A percentile compares a stretch with the other conserved stretches of the same genome.
Conservation (phyloP, 2,888 invertebrate genomes). For the Drosophila antonietae region DNA sequence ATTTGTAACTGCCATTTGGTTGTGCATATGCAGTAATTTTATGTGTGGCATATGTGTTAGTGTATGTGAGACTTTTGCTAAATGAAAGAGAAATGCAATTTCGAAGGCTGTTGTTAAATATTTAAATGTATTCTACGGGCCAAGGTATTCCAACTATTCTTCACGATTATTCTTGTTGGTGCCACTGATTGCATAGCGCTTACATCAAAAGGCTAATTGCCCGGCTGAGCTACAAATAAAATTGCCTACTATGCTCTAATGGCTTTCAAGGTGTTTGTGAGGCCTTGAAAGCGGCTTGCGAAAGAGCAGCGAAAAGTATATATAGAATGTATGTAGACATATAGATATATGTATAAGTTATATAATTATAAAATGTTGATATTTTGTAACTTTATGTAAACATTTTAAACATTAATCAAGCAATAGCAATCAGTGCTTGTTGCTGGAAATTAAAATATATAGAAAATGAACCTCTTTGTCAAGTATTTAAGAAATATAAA, state of each 20-base stretch:
- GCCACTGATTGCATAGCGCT: slow-evolving; percentile 55
- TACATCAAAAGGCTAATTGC: slow-evolving; percentile 72
- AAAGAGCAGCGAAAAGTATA: not conserved
- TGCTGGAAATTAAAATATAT: not conserved
- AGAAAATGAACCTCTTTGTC: not conserved
- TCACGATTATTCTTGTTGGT: slow-evolving; percentile 7
- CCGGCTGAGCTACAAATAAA: slow-evolving; percentile 52
- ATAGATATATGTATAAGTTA: not conserved
- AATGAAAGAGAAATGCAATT: slow-evolving; percentile 75
- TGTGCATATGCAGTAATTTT: slow-evolving; percentile 47
- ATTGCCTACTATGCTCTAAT: slow-evolving; percentile 48
- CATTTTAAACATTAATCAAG: not conserved
- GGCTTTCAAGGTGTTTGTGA: slow-evolving; percentile 48
- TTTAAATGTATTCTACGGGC: slow-evolving; percentile 67
- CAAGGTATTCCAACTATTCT: slow-evolving; percentile 48
- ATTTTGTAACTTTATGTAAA: not conserved
- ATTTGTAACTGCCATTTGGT: slow-evolving; percentile 54
- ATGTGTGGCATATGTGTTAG: slow-evolving; percentile 18
- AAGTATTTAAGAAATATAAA: too few species aligned
- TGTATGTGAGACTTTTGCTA: slow-evolving; percentile 37
- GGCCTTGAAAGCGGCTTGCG: slow-evolving; percentile 28
- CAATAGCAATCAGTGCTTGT: not conserved
- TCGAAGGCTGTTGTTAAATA: slow-evolving; percentile 77
- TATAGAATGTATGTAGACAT: not conserved
- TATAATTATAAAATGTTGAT: not conserved